Evolutionary conservation across 1,140 invertebrate genomes (phyloP).

Genomic region (Chrysoperla carnea): DNA sequence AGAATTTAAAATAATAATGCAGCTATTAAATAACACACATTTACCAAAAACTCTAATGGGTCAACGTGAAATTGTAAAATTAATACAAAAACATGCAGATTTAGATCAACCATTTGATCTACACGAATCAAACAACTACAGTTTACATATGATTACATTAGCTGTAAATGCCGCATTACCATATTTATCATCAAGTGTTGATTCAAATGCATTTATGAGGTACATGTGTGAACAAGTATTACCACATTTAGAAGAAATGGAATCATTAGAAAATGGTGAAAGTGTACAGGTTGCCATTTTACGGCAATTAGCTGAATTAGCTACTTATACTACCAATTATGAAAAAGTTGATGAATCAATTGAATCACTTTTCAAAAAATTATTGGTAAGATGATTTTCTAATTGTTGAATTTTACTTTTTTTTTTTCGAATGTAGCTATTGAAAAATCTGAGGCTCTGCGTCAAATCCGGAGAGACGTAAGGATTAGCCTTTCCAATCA

Average conservation of each 20-base stretch:
- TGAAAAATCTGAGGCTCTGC: too few species aligned
- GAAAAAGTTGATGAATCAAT: slow-evolving; percentile 59
- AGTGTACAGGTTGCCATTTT: slow-evolving; percentile 66
- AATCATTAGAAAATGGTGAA: slow-evolving; percentile 37
- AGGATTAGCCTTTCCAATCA: too few species aligned
- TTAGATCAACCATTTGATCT: slow-evolving; percentile 56
- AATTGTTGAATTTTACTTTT: slow-evolving; percentile 7
- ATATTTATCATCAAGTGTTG: slow-evolving; percentile 22
- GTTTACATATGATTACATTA: slow-evolving; percentile 11
- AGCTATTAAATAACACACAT: slow-evolving; percentile 60
- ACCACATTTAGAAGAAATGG: slow-evolving; percentile 38
- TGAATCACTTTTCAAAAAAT: slow-evolving; percentile 52
- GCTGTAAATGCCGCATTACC: slow-evolving; percentile 3
- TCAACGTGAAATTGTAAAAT: slow-evolving; percentile 70
- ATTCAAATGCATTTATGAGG: slow-evolving; percentile 69
- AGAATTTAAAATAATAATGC: slow-evolving; percentile 83
- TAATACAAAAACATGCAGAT: slow-evolving; percentile 69
- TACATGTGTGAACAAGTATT: slow-evolving; percentile 79
- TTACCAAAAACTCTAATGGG: slow-evolving; percentile 63
- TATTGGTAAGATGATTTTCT: slow-evolving; percentile 47
- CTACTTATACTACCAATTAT: slow-evolving; percentile 51
- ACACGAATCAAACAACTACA: slow-evolving; percentile 56
- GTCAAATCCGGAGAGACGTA: too few species aligned
- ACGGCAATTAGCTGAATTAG: slow-evolving; percentile 75
- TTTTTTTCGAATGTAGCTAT: slow-evolving; percentile 6